phyloP scores from a whole-genome alignment of 2,113 vertebrate genomes.

The Natator depressus region DNA sequence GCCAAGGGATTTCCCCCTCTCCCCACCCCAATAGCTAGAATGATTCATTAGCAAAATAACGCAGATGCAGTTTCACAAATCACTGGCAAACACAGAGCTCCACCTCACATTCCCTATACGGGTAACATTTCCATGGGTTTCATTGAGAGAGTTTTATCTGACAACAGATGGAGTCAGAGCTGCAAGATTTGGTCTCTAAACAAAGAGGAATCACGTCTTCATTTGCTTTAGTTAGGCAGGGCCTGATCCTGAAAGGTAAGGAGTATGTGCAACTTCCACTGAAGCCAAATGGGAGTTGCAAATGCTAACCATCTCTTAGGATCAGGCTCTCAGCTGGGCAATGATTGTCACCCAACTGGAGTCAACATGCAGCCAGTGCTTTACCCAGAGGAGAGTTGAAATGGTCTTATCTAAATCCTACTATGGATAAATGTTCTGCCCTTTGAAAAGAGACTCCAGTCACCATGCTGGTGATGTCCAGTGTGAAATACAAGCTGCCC shows the following conservation, averaged over 20 bases:
- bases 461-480: too few relatives aligned
- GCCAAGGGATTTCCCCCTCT: constrained; percentile 51
- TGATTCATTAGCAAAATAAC: constrained; percentile 45
- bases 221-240: constrained; percentile 12
- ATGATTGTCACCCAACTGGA: too few relatives aligned
- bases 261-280: neutral
- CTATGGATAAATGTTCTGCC: too few relatives aligned
- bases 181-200: neutral
- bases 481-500: too few relatives aligned
- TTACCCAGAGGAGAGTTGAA: too few relatives aligned
- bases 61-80: neutral
- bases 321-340: too few relatives aligned
- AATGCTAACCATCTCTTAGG: neutral
- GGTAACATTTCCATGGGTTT: constrained; percentile 32
- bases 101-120: constrained; percentile 40
- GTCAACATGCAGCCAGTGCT: too few relatives aligned
- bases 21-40: constrained; percentile 4
- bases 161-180: neutral
- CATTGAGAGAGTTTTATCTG: constrained; percentile 23
- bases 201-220: neutral
- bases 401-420: too few relatives aligned
- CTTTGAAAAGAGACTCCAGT: too few relatives aligned
- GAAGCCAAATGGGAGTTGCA: neutral
- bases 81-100: constrained; percentile 35
- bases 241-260: neutral